Evolutionary conservation across 2,113 vertebrate species (phyloP), one percentile per base, ranked within the genome.

Genomic region (Carettochelys insculpta): DNA sequence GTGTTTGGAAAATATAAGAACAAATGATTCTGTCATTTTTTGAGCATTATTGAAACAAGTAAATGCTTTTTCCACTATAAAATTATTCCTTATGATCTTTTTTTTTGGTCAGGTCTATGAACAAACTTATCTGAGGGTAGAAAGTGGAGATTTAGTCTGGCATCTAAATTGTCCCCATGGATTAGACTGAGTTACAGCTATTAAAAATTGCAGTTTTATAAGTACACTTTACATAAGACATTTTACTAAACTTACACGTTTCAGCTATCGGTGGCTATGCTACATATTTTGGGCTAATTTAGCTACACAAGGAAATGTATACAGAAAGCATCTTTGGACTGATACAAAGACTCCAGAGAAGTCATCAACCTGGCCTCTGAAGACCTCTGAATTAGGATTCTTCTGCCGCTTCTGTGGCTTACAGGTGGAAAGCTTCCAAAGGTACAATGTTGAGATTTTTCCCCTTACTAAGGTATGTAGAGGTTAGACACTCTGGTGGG

Each of bases 71-170:
- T n/a, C n/a, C n/a, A n/a, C n/a, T n/a, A n/a, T n/a, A 85, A 75
- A 94, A 92, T 90, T 89, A 81, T 79, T 92, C 81, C 65, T 90
- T 79, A 54, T 83, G 86, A 91, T 41, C 85, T 65, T 82, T 85
- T 82, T 85, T 95, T 8, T 48, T 91, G 27, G 85, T 29, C 48
- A 77, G 22, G 31, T n/a, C n/a, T n/a, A n/a, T 91, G 52, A 27
- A 90, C n/a, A n/a, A n/a, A n/a, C n/a, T 78, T 85, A 41, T 1
- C 10, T 90, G n/a, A 83, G 90, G 88, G 76, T 12, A 87, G 48
- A 83, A 93, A 79, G 48, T 5, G 38, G 22, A 54, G 24, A 54
- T 54, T 24, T 54, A 25, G 22, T 54, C 6, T 25, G 53, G 53
- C 9, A 54, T 54, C 53, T 25, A 25, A 25, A 24, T 54, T 54